Evolutionary conservation across 2,888 invertebrate genomes (phyloP), one percentile per base, ranked within the genome.

Genomic region (Globia sparganii): DNA sequence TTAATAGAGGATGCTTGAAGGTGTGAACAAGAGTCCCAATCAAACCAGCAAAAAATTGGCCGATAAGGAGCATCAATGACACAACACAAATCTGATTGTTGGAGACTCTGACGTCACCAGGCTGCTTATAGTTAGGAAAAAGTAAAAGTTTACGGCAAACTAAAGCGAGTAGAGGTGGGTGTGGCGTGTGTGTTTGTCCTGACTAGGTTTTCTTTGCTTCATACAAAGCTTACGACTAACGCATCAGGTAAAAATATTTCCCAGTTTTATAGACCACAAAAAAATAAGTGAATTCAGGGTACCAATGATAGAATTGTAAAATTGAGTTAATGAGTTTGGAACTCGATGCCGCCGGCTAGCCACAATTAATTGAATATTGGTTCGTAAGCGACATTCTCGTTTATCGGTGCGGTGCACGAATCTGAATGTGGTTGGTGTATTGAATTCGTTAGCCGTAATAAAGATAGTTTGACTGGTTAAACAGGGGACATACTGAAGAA

Each of bases 301-400:
- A n/a, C 34, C 18, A 11, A 58, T 62, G n/a, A 58, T 46, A 59
- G 21, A 46, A 37, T 74, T 74, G 80, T 59, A 80, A 75, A 75
- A 71, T 81, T 53, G 31, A 81, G 18, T 82, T 72, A 75, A 75
- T 78, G 74, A 82, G 46, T 62, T 70, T 18, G 21, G 46, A 21
- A 37, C 15, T n/a, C n/a, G 40, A 34, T 13, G 34, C 85, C 40
- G 11, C 69, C 21, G 53, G 53, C 11, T 34, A 49, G 4, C 83
- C 67, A 37, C 74, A 78, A 83, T 71, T 77, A 73, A 78, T 72
- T 46, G 79, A 83, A 66, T 80, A 81, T 72, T 43, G 86, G 81
- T 83, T 85, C 72, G 83, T 80, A 83, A 84, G 76, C 78, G 80
- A 79, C 77, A 68, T 81, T 85, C 83, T 67, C 81, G 80, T 82